Percentiles rank a stretch among this genome's conserved stretches.
Conservation (phyloP, 53 echinoderm and acorn worm species). For the Arbacia lixula region DNA sequence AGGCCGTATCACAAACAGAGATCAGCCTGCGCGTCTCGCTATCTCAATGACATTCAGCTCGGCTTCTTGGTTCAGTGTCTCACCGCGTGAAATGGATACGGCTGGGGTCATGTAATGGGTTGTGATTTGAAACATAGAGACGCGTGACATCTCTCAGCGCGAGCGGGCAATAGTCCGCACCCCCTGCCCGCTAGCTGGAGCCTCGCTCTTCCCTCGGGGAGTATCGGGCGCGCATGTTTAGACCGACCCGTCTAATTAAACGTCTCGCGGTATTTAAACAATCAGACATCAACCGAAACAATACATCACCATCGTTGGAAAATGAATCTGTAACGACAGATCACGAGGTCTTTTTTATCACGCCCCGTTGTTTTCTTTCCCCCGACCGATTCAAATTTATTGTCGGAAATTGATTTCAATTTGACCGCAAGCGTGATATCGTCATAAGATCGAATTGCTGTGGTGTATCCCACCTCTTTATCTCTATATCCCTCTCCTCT, state of each 20-base stretch:
- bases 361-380: not conserved
- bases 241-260: slow-evolving; percentile 45
- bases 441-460: no score
- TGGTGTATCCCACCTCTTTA: no score
- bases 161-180: slow-evolving; percentile 41
- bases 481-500: no score
- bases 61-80: not conserved
- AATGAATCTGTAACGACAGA: not conserved
- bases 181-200: slow-evolving; percentile 36
- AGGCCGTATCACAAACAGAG: slow-evolving; percentile 42
- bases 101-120: slow-evolving; percentile 45
- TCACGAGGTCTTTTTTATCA: not conserved
- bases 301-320: slow-evolving; percentile 35
- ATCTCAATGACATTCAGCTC: slow-evolving; percentile 30
- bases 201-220: slow-evolving; percentile 27
- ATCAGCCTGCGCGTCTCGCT: slow-evolving; percentile 33
- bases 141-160: slow-evolving; percentile 55
- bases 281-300: slow-evolving; percentile 34
- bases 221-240: slow-evolving; percentile 42
- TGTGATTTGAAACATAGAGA: slow-evolving; percentile 42
- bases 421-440: no score
- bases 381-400: not conserved
- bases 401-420: no score
- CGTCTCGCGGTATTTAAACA: slow-evolving; percentile 43
- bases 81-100: slow-evolving; percentile 1